Evolutionary conservation across 2,888 invertebrate genomes (phyloP).

Genomic region (Harpalus rubripes): DNA sequence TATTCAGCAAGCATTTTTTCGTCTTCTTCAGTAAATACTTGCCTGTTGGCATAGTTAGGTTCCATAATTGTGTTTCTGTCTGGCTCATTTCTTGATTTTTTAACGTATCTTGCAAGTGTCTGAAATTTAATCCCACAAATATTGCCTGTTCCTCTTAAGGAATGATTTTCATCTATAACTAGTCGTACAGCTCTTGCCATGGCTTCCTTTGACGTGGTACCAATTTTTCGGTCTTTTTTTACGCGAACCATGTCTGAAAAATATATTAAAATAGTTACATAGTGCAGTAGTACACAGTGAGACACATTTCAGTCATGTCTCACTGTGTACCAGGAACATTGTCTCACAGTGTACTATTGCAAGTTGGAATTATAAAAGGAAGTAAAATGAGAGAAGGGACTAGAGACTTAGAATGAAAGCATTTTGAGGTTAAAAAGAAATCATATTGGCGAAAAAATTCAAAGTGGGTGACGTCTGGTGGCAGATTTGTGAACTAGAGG

Average conservation of each 20-base stretch:
- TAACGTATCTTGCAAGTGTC: slow-evolving; percentile 68
- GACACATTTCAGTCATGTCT: too few relatives aligned
- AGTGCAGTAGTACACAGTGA: too few relatives aligned
- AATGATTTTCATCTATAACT: too few relatives aligned
- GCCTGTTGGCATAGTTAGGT: slow-evolving; percentile 68
- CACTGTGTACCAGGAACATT: neutral
- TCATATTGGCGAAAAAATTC: too few relatives aligned
- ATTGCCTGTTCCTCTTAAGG: slow-evolving; percentile 64
- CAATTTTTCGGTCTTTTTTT: slow-evolving; percentile 57
- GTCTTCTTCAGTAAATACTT: slow-evolving; percentile 68
- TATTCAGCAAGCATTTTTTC: slow-evolving; percentile 68
- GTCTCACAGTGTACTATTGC: neutral
- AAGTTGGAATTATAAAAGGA: neutral
- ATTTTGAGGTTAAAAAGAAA: too few relatives aligned
- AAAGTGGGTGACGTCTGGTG: too few relatives aligned
- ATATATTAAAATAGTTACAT: too few relatives aligned
- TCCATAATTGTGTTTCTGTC: slow-evolving; percentile 8
- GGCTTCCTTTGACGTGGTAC: slow-evolving; percentile 49
- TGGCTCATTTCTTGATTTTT: slow-evolving; percentile 37
- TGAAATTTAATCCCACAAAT: slow-evolving; percentile 53
- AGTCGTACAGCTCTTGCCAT: slow-evolving; percentile 68
- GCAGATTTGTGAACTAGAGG: too few relatives aligned
- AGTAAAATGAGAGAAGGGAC: neutral
- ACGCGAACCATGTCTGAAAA: slow-evolving; percentile 64
- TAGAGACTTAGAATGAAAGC: too few relatives aligned